A percentile compares a stretch with the other conserved stretches of the same genome.
Evolutionary conservation across 2,113 vertebrate species (phyloP).

Genomic region (Chinchilla lanigera): DNA sequence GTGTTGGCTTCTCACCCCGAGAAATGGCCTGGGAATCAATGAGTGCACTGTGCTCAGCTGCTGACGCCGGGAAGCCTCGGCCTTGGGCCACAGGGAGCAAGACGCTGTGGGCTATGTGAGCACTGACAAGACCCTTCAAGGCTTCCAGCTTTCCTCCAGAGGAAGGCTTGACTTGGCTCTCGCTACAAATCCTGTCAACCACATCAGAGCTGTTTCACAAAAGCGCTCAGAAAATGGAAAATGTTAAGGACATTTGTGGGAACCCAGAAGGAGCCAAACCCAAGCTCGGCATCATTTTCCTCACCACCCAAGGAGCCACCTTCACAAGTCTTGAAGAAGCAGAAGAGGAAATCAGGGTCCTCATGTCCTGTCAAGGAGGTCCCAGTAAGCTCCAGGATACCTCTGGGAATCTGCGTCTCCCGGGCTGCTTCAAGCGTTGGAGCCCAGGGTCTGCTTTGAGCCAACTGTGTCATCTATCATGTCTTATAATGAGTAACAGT

Average conservation of each 20-base stretch:
- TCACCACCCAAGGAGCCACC: constrained; percentile 65
- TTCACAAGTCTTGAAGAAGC: constrained; percentile 15
- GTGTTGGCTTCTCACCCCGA: background rate
- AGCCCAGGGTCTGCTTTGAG: background rate
- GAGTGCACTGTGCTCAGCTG: background rate
- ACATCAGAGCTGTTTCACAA: constrained; percentile 75
- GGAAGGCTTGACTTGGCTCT: constrained; percentile 74
- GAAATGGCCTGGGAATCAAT: background rate
- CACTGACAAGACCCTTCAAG: constrained; percentile 34
- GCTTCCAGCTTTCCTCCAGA: constrained; percentile 66
- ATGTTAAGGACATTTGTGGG: constrained; percentile 70
- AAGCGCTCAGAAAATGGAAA: constrained; percentile 74
- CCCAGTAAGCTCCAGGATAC: background rate
- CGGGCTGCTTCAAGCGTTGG: background rate
- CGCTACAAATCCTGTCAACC: constrained; percentile 54
- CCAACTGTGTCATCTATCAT: background rate
- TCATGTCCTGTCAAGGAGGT: background rate
- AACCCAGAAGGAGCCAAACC: constrained; percentile 65
- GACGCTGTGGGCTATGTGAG: constrained; percentile 10
- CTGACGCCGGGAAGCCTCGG: background rate
- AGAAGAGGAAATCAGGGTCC: background rate
- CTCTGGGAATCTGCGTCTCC: background rate
- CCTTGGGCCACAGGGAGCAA: background rate
- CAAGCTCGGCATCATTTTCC: constrained; percentile 55
- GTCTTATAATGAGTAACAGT: background rate